Conservation (phyloP, 1,140 invertebrate genomes). For the Pygmarrhopalites habei region DNA sequence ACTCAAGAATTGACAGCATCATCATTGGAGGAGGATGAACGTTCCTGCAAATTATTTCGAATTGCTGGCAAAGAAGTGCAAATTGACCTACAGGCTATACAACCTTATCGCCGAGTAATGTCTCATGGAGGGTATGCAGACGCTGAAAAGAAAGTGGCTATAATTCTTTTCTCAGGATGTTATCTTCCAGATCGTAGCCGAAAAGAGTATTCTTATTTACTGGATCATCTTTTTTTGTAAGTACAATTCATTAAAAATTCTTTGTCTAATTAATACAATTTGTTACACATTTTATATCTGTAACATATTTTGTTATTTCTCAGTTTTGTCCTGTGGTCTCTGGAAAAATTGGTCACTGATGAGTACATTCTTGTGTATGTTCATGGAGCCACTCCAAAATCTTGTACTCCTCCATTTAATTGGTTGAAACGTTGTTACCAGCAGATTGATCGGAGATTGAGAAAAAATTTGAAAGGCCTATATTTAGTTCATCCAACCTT, state of each 20-base stretch:
- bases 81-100: constrained; percentile 73
- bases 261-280: no score
- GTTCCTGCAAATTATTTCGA: constrained; percentile 64
- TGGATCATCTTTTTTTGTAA: constrained; percentile 85
- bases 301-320: no score
- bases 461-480: constrained; percentile 75
- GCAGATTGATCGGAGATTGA: constrained; percentile 50
- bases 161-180: constrained; percentile 82
- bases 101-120: constrained; percentile 59
- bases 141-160: constrained; percentile 64
- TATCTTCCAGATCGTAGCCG: constrained; percentile 71
- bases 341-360: constrained; percentile 78
- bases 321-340: constrained; percentile 73
- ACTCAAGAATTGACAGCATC: constrained; percentile 68
- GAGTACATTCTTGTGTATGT: constrained; percentile 82
- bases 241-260: constrained; percentile 43
- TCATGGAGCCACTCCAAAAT: constrained; percentile 67
- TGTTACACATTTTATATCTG: no score
- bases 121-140: constrained; percentile 69
- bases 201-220: constrained; percentile 79
- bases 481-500: constrained; percentile 87
- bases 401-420: constrained; percentile 67
- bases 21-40: constrained; percentile 61
- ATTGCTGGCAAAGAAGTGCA: constrained; percentile 57
- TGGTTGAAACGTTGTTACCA: constrained; percentile 55